These are phyloP conservation scores for Anastrepha obliqua DNA, from an alignment of 1,140 invertebrate genomes.

Conservation along the genomic window DNA sequence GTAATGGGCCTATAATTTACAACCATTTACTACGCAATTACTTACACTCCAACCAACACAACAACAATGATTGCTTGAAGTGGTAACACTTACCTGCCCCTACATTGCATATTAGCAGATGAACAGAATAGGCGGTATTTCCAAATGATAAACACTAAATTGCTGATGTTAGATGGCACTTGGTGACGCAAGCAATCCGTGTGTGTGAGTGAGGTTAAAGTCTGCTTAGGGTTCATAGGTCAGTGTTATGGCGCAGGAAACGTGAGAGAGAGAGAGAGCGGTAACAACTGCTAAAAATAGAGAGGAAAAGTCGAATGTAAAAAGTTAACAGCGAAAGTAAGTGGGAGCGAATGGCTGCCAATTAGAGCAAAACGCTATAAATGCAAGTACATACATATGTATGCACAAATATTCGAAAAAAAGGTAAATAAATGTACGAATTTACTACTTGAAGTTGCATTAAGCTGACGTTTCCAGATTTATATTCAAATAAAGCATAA, in stretches of 20 bases:
- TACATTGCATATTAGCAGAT: background rate
- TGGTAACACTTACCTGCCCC: background rate
- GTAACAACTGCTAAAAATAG: background rate
- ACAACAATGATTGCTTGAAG: background rate
- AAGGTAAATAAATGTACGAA: too few relatives aligned
- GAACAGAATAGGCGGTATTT: background rate
- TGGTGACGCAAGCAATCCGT: background rate
- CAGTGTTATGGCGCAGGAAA: slow-evolving; percentile 31
- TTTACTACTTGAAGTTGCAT: too few relatives aligned
- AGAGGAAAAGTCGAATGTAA: background rate
- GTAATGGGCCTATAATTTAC: background rate
- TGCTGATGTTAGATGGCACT: background rate
- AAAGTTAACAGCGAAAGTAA: background rate
- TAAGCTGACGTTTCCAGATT: too few relatives aligned
- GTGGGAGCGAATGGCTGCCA: background rate
- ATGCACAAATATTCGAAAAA: too few relatives aligned
- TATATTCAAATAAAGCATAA: too few relatives aligned
- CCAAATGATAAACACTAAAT: background rate
- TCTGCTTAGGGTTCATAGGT: background rate
- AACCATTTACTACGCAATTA: background rate
- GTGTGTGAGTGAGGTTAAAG: background rate
- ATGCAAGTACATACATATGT: background rate
- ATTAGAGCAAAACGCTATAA: background rate
- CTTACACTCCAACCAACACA: background rate
- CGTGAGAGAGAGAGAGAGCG: background rate